Base-by-base conservation (phyloP, 1,140 invertebrate genomes). In the Drosophila novamexicana region DNA sequence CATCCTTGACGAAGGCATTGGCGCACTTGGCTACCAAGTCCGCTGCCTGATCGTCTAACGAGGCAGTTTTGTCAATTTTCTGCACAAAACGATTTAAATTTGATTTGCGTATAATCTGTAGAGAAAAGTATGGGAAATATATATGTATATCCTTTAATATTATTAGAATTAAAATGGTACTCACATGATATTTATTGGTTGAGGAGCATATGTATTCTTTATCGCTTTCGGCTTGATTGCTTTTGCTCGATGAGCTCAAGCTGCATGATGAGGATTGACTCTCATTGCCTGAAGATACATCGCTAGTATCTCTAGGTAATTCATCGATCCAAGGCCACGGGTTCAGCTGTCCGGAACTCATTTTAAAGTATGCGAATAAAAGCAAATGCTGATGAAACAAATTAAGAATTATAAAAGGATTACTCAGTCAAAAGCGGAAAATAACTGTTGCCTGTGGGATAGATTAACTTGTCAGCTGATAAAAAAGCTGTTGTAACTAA, bases 31-130 rank as follows among this genome's bases (percentile, higher is more conserved):
- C 47, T 7, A 81, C 7, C 59, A 86, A 18, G 18, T 81, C 74
- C 1, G 63, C 45, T 0, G 81, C 58, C 18, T 86, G 74, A 57
- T 86, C 82, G 9, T 84, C 81, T 45, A 86, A 6, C 1, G 61
- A 45, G 10, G 63, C 63, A 1, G 22, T 18, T 0, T 18, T 10
- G 32, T 84, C 81, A 10, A 81, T 52, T 14, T 32, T 63, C 1
- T 71, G 45, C 22, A 77, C 62, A 68, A 84, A 81, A 1, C 49
- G 52, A 22, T 39, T 47, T 22, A 84, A 47, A 14, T 78, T 75
- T 0, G 2, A 0, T 9, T 65, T 70, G 39, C 29, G 52, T 47
- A 86, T 52, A 40, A 84, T 68, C 81, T 84, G 32, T 0, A 1
- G 7, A 37, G 8, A 6, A 7, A 1, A 66, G 9, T 14, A 1